Conservation (phyloP, 2,797 vertebrate genomes). For the Apogon talboti region DNA sequence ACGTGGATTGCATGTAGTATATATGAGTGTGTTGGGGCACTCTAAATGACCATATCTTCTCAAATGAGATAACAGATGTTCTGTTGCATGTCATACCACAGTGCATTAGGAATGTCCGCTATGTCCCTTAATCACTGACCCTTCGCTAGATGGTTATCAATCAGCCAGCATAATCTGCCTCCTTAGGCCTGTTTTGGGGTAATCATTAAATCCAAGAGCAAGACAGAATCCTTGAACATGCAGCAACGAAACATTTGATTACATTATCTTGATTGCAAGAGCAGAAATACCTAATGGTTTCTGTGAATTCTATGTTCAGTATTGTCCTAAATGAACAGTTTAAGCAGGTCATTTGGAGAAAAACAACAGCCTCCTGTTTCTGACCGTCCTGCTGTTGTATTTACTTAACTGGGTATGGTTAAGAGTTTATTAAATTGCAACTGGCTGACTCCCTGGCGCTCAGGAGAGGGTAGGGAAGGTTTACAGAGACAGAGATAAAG, state of each 20-base stretch:
- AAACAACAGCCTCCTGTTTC: conserved; percentile 62
- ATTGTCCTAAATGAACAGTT: conserved; percentile 25
- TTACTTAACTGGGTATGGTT: conserved; percentile 50
- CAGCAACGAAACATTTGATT: conserved; percentile 26
- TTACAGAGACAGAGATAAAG: conserved; percentile 73
- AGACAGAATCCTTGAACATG: conserved; percentile 7
- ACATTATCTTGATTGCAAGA: conserved; percentile 9
- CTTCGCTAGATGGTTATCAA: conserved; percentile 55
- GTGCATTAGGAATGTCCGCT: conserved; percentile 45
- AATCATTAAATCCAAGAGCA: conserved; percentile 37
- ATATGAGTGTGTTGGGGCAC: conserved; percentile 7
- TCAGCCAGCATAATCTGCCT: conserved; percentile 31
- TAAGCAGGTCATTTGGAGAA: conserved; percentile 23
- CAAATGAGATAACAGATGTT: conserved; percentile 7
- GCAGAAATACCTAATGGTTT: conserved; percentile 2
- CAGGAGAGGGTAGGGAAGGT: conserved; percentile 41
- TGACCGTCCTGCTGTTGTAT: conserved; percentile 28
- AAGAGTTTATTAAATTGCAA: conserved; percentile 61
- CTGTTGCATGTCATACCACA: conserved; percentile 34
- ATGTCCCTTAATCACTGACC: conserved; percentile 42
- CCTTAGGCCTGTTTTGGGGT: conserved; percentile 5
- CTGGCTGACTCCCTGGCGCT: conserved; percentile 44
- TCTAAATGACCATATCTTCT: conserved; percentile 2
- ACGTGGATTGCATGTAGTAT: too few relatives aligned
- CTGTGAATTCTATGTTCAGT: conserved; percentile 8